phyloP scores from a whole-genome alignment of 1,140 invertebrate species.

The Chelonus insularis region DNA sequence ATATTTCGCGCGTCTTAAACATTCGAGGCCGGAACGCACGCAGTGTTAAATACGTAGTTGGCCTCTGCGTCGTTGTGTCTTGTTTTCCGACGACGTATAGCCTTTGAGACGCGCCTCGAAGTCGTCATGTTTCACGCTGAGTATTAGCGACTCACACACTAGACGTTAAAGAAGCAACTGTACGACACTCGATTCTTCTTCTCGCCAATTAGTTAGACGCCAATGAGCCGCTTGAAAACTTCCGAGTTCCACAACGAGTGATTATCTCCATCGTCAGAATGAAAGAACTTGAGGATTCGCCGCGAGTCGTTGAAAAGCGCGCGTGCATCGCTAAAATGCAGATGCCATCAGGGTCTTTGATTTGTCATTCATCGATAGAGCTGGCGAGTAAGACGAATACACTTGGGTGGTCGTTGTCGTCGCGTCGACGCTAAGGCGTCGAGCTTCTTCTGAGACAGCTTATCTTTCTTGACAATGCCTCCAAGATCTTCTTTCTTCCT shows the following conservation, averaged over 20 bases:
- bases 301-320: slow-evolving; percentile 13
- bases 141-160: background rate
- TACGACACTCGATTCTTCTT: background rate
- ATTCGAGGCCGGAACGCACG: slow-evolving; percentile 25
- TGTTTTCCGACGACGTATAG: slow-evolving; percentile 38
- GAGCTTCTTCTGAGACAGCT: slow-evolving; percentile 31
- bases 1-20: slow-evolving; percentile 31
- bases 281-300: slow-evolving; percentile 1
- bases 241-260: slow-evolving; percentile 18
- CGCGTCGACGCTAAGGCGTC: slow-evolving; percentile 35
- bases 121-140: slow-evolving; percentile 5
- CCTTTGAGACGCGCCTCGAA: slow-evolving; percentile 6
- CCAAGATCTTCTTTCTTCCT: slow-evolving; percentile 22
- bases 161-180: no score
- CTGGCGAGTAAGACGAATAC: slow-evolving; percentile 18
- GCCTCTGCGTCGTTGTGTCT: slow-evolving; percentile 45
- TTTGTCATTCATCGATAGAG: slow-evolving; percentile 35
- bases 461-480: slow-evolving; percentile 35
- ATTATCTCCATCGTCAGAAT: slow-evolving; percentile 27
- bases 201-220: slow-evolving; percentile 8
- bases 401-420: slow-evolving; percentile 40
- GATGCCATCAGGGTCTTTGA: slow-evolving; percentile 23
- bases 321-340: slow-evolving; percentile 23
- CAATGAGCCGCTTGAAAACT: slow-evolving; percentile 4
- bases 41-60: slow-evolving; percentile 44